These are phyloP conservation scores for Erpetoichthys calabaricus DNA, from an alignment of 2,797 vertebrate species.

Conservation along the genomic window DNA sequence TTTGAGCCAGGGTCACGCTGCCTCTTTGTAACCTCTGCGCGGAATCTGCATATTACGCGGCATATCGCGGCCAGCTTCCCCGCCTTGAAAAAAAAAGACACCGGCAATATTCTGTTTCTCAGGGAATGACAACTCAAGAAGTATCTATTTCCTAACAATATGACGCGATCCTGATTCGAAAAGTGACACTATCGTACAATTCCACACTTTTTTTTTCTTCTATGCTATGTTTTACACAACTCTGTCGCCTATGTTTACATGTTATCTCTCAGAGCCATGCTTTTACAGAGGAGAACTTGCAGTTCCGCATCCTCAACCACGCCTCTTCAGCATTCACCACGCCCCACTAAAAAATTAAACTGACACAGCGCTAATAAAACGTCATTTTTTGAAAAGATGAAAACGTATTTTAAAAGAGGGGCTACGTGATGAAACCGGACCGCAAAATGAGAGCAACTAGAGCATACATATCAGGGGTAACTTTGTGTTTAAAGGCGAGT, in stretches of 20 bases:
- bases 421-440: background rate
- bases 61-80: conserved; percentile 1
- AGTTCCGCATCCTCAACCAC: conserved; percentile 32
- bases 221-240: background rate
- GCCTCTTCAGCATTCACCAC: conserved; percentile 14
- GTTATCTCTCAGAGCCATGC: conserved; percentile 41
- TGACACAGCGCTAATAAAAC: background rate
- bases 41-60: conserved; percentile 9
- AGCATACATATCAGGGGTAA: too few relatives aligned
- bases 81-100: background rate
- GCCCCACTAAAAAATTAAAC: conserved; percentile 20
- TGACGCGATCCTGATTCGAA: background rate
- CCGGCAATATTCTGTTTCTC: conserved; percentile 2
- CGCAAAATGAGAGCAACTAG: background rate
- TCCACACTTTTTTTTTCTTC: too few relatives aligned
- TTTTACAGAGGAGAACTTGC: conserved; percentile 30
- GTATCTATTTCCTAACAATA: background rate
- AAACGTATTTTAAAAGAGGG: background rate
- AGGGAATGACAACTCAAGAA: conserved; percentile 15
- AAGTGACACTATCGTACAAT: background rate
- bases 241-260: conserved; percentile 53
- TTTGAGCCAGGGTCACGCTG: background rate
- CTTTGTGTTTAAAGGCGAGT: too few relatives aligned
- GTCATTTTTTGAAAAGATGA: background rate
- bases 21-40: background rate